Base-by-base conservation (phyloP, 2,113 vertebrate species). In the Excalfactoria chinensis region DNA sequence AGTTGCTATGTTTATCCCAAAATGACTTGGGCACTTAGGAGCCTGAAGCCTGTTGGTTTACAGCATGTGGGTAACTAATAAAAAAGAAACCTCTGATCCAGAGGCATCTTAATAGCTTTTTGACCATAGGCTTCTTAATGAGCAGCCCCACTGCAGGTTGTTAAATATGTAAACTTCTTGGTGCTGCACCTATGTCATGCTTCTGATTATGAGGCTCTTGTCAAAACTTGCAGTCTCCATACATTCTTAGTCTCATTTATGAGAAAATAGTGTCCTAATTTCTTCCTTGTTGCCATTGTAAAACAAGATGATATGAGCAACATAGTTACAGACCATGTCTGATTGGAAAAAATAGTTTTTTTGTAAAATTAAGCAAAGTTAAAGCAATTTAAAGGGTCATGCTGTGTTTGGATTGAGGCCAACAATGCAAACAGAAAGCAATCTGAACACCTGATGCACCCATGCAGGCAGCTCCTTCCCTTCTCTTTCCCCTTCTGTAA, bases 101-200 rank as follows among this genome's bases (percentile, higher is more conserved):
- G 49, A 80, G 34, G n/a, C 46, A 56, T 83, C 93, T 93, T 86
- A 77, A 76, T 34, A 95, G 32, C 14, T 88, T 90, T 89, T 91
- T 81, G 64, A 70, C 72, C 30, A 8, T 15, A 58, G 66, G 8
- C 35, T 72, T 78, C 30, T 15, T 40, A 59, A 85, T 46, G 30
- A 60, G 56, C 23, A 28, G 64, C 7, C 5, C 17, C 41, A 2
- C 20, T 46, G 28, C 49, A 70, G 26, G 34, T 62, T n/a, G 18
- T 77, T 64, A 84, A 76, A 32, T 43, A 9, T 30, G 43, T 43
- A 35, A 74, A 59, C 13, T 74, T 2, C 3, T 55, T 16, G 6
- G 30, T 74, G 30, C 30, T 59, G 60, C 58, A 5, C 56, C 41
- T 75, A 18, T 12, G 13, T 69, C 4, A 1, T 59, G 15, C 28